Conservation (phyloP, 2,888 invertebrate genomes). For the Amphipyra tragopoginis region DNA sequence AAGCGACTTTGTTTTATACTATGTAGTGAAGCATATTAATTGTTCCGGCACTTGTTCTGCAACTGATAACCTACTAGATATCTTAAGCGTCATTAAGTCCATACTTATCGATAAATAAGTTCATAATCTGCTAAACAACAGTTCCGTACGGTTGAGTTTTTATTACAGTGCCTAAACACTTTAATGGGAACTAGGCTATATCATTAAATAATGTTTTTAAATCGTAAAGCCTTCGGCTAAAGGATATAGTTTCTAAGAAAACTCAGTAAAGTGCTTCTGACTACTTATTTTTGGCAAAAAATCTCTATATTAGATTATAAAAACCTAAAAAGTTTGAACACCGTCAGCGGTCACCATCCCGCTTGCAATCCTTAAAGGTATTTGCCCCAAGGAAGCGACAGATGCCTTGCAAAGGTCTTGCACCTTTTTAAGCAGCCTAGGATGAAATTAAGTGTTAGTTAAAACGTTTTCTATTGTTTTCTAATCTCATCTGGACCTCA, state of each 20-base stretch:
- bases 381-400: too few relatives aligned
- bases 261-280: constrained; percentile 4
- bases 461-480: too few relatives aligned
- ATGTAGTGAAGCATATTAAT: too few relatives aligned
- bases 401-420: too few relatives aligned
- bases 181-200: constrained; percentile 11
- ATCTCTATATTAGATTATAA: background rate
- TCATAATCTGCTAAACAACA: background rate
- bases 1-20: too few relatives aligned
- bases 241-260: constrained; percentile 28
- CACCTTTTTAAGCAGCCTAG: too few relatives aligned
- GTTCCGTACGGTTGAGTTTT: constrained; percentile 1
- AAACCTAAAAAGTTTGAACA: constrained; percentile 17
- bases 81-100: background rate
- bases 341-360: background rate
- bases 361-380: background rate
- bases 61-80: background rate
- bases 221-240: constrained; percentile 1
- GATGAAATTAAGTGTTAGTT: too few relatives aligned
- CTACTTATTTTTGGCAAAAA: background rate
- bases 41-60: background rate
- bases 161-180: background rate
- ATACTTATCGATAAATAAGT: background rate
- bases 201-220: constrained; percentile 8
- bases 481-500: too few relatives aligned